These are phyloP conservation scores for Chroicocephalus ridibundus DNA, from an alignment of 2,113 vertebrate genomes.

Conservation along the genomic window DNA sequence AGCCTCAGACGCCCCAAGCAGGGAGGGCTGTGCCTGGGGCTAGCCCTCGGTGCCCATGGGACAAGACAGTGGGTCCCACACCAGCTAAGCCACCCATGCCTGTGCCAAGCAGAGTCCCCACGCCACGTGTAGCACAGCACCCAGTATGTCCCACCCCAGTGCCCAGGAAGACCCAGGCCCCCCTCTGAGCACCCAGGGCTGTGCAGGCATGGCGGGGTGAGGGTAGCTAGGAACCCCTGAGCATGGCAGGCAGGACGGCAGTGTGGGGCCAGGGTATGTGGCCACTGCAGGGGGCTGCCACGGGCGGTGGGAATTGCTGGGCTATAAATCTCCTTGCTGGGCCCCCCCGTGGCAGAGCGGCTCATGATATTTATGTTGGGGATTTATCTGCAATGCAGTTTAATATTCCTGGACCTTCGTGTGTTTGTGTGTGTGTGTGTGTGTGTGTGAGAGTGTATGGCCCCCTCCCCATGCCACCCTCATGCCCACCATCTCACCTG, in stretches of 20 bases:
- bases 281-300: neutral
- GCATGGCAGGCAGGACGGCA: rapidly evolving
- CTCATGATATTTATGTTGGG: conserved; percentile 67
- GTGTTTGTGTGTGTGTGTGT: neutral
- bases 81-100: neutral
- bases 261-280: rapidly evolving
- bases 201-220: rapidly evolving
- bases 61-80: neutral
- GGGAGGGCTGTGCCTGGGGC: neutral
- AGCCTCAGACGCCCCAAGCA: neutral
- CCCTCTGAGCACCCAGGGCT: neutral
- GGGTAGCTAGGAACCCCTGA: neutral
- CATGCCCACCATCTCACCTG: neutral
- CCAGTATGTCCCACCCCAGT: neutral
- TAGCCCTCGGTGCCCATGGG: neutral
- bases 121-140: neutral
- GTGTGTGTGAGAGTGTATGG: neutral
- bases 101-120: neutral
- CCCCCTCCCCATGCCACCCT: neutral
- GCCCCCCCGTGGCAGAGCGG: conserved; percentile 50
- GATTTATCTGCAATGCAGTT: conserved; percentile 76
- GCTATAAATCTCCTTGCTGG: conserved; percentile 57
- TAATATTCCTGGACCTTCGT: conserved; percentile 48
- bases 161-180: neutral
- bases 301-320: conserved; percentile 25